Conservation (phyloP, 2,797 vertebrate species). For the Peromyscus nudipes region DNA sequence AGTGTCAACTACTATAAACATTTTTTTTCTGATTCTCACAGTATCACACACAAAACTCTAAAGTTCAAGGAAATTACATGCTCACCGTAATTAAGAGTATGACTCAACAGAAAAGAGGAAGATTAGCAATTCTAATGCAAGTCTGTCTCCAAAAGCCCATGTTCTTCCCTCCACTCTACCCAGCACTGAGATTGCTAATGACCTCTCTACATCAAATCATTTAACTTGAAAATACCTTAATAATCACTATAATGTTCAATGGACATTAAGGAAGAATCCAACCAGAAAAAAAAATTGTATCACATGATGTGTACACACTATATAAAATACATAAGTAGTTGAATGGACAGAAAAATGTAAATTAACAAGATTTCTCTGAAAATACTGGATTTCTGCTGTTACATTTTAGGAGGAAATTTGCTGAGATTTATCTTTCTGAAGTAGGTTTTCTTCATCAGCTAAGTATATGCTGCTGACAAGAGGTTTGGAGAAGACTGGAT, state of each 20-base stretch:
- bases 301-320: not conserved
- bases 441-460: not conserved
- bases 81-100: not conserved
- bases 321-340: not conserved
- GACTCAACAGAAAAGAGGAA: not conserved
- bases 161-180: not conserved
- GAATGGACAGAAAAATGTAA: not conserved
- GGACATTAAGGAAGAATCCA: not conserved
- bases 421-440: conserved; percentile 4
- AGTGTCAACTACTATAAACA: not conserved
- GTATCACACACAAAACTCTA: not conserved
- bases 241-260: not conserved
- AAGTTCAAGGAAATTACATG: conserved; percentile 9
- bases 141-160: not conserved
- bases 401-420: conserved; percentile 17
- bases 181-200: not conserved
- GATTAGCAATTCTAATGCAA: not conserved
- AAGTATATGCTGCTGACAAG: not conserved
- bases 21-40: not conserved
- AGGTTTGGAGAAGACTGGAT: not conserved
- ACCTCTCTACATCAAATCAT: not conserved
- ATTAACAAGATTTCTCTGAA: not conserved
- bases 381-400: not conserved
- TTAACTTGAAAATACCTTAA: conserved; percentile 17
- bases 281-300: conserved; percentile 5